Evolutionary conservation across 2,888 invertebrate species (phyloP), one percentile per base, ranked within the genome.

Genomic region (Ectemnius cavifrons): DNA sequence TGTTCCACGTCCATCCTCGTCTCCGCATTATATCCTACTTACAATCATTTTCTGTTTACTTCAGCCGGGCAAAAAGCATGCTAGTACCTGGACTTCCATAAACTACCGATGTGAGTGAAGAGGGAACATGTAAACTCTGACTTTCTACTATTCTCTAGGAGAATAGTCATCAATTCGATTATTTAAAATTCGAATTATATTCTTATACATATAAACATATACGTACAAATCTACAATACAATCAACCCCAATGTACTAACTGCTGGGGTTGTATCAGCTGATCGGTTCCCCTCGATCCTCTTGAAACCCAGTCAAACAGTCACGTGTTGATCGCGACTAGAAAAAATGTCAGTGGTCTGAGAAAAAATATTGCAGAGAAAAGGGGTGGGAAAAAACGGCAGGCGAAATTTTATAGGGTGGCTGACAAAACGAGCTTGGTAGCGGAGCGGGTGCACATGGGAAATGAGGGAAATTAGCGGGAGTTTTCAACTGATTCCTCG

Each of bases 401-500:
- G 37, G 37, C 37, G 11, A 37, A 37, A 37, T 37, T 37, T 37
- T 37, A 37, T 37, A 37, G 8, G 37, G 37, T 37, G 37, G 0
- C 11, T 37, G 37, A 37, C 8, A 37, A 37, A 37, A 37, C 37
- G 37, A 8, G 8, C 11, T 52, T 0, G 52, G 14, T 4, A 4
- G 16, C 14, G 16, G 0, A 14, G 8, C 16, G 11, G 16, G 4
- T 13, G 52, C 16, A 37, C 37, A 16, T 52, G 16, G 52, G 60
- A 20, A 52, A 63, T 49, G 58, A 27, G 63, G 46, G 45, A 67
- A 67, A 63, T 71, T 45, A 67, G 45, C 49, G 46, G n/a, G 45
- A 63, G 52, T 74, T 77, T 71, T 77, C 65, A 57, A 18, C 37
- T 58, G 60, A 63, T 76, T 75, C 73, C 67, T 71, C 52, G 60